Evolutionary conservation across 1,140 invertebrate genomes (phyloP).

Genomic region (Neuroterus valhalla): DNA sequence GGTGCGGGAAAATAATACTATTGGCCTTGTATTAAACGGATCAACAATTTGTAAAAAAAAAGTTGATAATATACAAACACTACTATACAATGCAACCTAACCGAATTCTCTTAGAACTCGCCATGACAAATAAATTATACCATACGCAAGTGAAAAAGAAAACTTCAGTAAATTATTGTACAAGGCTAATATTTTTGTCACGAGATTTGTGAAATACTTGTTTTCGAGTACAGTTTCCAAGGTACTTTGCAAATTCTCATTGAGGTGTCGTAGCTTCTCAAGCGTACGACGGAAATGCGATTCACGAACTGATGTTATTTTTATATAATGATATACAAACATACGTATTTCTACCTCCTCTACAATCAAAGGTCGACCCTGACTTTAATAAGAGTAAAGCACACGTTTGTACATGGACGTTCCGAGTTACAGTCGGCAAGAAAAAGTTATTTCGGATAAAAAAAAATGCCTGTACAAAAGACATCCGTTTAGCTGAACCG

Average conservation of each 20-base stretch:
- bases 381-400: slow-evolving; percentile 68
- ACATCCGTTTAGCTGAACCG: no score
- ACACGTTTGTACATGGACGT: slow-evolving; percentile 69
- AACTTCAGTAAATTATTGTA: not conserved
- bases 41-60: not conserved
- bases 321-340: slow-evolving; percentile 29
- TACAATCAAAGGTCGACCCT: slow-evolving; percentile 16
- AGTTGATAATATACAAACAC: not conserved
- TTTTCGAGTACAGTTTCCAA: no score
- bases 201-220: no score
- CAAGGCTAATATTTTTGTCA: slow-evolving; percentile 25
- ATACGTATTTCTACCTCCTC: slow-evolving; percentile 8
- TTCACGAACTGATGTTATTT: not conserved
- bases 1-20: not conserved
- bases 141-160: no score
- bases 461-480: not conserved
- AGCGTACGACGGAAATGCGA: slow-evolving; percentile 13
- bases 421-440: slow-evolving; percentile 58
- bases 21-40: not conserved
- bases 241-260: no score
- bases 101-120: no score
- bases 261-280: not conserved
- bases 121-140: no score
- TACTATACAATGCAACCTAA: not conserved
- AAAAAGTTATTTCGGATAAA: slow-evolving; percentile 39